Percentiles rank a stretch among this genome's conserved stretches.
Evolutionary conservation across 2,797 vertebrate genomes (phyloP).

Genomic region (Cheirogaleus major): DNA sequence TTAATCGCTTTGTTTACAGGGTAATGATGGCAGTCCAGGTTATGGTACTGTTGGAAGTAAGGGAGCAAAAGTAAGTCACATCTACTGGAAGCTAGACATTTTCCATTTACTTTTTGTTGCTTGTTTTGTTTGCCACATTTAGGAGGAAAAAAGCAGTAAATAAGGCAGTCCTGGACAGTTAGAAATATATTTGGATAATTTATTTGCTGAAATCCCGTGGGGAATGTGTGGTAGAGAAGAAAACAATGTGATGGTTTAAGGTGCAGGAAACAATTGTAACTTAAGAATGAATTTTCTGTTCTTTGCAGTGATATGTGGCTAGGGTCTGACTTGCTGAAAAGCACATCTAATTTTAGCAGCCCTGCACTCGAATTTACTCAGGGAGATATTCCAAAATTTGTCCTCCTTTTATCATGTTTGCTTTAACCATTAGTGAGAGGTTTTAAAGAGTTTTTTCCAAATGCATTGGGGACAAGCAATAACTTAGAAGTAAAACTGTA

Average conservation of each 20-base stretch:
- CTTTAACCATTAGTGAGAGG: neutral
- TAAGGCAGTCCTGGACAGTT: neutral
- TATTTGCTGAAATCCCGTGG: neutral
- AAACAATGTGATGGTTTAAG: neutral
- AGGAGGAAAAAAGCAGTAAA: neutral
- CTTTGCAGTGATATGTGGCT: neutral
- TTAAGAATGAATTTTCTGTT: neutral
- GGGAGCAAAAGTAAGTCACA: constrained; percentile 78
- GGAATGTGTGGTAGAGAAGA: neutral
- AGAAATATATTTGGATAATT: neutral
- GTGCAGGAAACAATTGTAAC: neutral
- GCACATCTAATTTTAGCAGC: neutral
- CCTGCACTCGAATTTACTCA: accelerated
- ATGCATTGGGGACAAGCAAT: neutral
- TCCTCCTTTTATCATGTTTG: neutral
- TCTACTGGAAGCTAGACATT: neutral
- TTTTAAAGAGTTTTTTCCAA: neutral
- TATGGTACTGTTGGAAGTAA: constrained; percentile 71
- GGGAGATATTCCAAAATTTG: neutral
- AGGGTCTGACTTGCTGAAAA: neutral
- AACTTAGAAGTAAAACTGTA: constrained; percentile 1
- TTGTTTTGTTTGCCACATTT: neutral
- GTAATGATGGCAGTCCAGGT: constrained; percentile 69
- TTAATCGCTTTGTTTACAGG: constrained; percentile 68
- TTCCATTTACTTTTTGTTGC: neutral